phyloP scores from a whole-genome alignment of 2,888 invertebrate species.

The Colletes collaris region DNA sequence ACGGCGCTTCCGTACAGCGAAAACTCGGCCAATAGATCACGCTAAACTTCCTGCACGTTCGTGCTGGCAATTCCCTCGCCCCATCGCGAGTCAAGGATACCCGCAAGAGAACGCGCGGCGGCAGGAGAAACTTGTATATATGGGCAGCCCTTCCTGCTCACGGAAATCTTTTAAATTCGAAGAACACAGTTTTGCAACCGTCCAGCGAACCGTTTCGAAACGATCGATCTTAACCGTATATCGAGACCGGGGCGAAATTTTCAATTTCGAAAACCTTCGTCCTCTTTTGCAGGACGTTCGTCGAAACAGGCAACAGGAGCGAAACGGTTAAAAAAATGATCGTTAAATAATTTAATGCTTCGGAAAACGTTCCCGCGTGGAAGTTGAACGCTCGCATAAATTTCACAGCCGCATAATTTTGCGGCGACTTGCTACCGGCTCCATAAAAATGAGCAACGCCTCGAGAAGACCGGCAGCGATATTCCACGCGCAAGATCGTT shows the following conservation, averaged over 20 bases:
- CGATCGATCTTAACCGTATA: not conserved
- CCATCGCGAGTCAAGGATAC: constrained; percentile 46
- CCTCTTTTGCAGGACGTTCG: constrained; percentile 7
- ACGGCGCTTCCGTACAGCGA: constrained; percentile 53
- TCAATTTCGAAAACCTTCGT: constrained; percentile 14
- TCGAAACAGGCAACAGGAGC: constrained; percentile 24
- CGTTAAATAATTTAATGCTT: constrained; percentile 48
- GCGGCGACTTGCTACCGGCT: constrained; percentile 31
- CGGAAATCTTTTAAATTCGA: constrained; percentile 56
- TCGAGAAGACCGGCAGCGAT: not conserved
- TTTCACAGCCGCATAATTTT: constrained; percentile 38
- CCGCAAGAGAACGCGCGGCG: constrained; percentile 50
- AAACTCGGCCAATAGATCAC: constrained; percentile 71
- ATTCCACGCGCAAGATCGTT: not conserved
- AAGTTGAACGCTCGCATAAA: constrained; percentile 33
- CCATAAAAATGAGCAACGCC: constrained; percentile 30
- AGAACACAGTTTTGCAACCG: constrained; percentile 1
- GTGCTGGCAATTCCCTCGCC: constrained; percentile 60
- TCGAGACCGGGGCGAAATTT: not conserved
- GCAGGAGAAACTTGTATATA: constrained; percentile 1
- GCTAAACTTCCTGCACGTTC: constrained; percentile 69
- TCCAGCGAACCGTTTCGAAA: not conserved
- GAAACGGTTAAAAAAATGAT: constrained; percentile 37
- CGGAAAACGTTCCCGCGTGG: constrained; percentile 28
- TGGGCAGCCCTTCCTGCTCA: constrained; percentile 6